Evolutionary conservation across 2,888 invertebrate species (phyloP).

Genomic region (Acanthoscelides obtectus): DNA sequence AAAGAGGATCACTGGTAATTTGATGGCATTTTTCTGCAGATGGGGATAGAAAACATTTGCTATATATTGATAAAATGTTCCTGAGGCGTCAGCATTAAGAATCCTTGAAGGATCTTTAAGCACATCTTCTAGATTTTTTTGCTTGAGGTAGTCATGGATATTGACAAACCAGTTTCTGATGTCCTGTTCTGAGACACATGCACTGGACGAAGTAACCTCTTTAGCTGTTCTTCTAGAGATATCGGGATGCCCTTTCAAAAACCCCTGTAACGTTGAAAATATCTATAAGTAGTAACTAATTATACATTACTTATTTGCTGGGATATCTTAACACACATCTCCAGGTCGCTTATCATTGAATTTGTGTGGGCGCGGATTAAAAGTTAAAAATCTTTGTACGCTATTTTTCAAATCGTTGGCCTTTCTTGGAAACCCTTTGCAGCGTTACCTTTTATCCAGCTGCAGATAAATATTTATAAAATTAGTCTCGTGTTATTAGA

Average conservation of each 20-base stretch:
- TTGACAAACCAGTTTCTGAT: constrained; percentile 29
- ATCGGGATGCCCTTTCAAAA: neutral
- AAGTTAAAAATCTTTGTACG: constrained; percentile 17
- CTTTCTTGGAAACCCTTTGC: constrained; percentile 14
- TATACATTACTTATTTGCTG: neutral
- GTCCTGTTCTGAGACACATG: constrained; percentile 27
- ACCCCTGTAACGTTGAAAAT: neutral
- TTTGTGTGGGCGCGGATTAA: neutral
- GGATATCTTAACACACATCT: constrained; percentile 17
- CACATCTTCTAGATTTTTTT: too few relatives aligned
- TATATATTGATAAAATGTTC: constrained; percentile 11
- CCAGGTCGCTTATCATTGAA: constrained; percentile 12
- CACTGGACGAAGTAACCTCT: constrained; percentile 29
- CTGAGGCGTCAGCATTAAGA: constrained; percentile 26
- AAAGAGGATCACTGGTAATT: constrained; percentile 21
- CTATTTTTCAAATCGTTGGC: constrained; percentile 14
- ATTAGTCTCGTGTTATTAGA: too few relatives aligned
- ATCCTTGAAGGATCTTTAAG: constrained; percentile 29
- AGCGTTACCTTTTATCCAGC: constrained; percentile 14
- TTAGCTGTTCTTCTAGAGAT: constrained; percentile 6
- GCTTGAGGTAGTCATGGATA: too few relatives aligned
- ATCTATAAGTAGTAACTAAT: too few relatives aligned
- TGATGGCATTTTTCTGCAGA: constrained; percentile 22
- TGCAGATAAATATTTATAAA: too few relatives aligned
- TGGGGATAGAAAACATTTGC: constrained; percentile 28